Evolutionary conservation across 2,113 vertebrate species (phyloP).

Genomic region (Chloropsis hardwickii): DNA sequence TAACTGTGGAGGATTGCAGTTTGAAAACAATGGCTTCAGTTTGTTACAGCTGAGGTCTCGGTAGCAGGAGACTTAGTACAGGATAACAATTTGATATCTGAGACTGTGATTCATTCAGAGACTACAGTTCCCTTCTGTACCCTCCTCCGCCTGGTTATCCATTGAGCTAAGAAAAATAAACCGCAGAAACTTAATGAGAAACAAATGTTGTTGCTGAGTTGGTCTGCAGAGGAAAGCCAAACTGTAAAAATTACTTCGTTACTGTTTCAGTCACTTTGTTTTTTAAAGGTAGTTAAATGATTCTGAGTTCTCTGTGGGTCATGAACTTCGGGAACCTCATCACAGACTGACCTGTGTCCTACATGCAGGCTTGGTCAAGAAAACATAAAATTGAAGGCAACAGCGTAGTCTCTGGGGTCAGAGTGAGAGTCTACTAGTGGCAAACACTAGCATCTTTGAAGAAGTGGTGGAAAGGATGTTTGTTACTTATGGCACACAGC

Average conservation of each 20-base stretch:
- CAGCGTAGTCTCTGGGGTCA: not conserved
- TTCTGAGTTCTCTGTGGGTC: not conserved
- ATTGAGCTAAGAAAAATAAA: not conserved
- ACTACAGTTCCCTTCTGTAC: not conserved
- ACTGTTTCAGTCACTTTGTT: not conserved
- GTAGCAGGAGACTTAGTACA: not conserved
- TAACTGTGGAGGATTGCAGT: not conserved
- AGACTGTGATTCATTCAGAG: slow-evolving; percentile 15
- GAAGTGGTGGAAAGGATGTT: not conserved
- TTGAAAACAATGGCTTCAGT: not conserved
- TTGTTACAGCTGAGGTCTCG: not conserved
- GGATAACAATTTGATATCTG: not conserved
- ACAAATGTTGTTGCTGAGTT: slow-evolving; percentile 1
- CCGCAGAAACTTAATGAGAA: slow-evolving; percentile 15
- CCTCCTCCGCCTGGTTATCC: not conserved
- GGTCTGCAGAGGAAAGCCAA: not conserved
- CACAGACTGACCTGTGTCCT: not conserved
- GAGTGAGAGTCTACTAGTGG: not conserved
- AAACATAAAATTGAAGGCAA: not conserved
- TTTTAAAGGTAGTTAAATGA: not conserved
- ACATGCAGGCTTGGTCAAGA: not conserved
- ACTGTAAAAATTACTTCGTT: not conserved
- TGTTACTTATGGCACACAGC: not conserved
- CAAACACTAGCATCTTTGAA: not conserved
- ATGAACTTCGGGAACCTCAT: not conserved